phyloP scores from a whole-genome alignment of 2,113 vertebrate species.

The Lota lota region DNA sequence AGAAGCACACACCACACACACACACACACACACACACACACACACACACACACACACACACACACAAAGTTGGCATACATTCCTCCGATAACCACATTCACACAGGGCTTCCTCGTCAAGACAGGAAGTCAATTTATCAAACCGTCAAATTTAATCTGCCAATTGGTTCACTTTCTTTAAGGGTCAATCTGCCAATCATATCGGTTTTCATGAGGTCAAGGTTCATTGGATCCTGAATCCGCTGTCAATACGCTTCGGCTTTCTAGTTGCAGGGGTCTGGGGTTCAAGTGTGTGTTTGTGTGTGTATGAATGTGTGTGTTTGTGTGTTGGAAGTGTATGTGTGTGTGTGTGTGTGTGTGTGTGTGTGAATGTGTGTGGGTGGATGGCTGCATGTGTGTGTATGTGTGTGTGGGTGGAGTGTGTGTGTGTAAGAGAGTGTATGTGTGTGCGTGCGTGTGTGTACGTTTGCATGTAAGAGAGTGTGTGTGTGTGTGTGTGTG shows the following conservation, averaged over 20 bases:
- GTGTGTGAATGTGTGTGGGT: conserved; percentile 5
- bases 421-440: too few species aligned
- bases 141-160: conserved; percentile 9
- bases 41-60: background rate
- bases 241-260: conserved; percentile 6
- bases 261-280: background rate
- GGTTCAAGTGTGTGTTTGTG: background rate
- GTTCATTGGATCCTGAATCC: conserved; percentile 4
- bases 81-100: conserved; percentile 1
- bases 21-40: background rate
- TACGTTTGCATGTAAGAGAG: too few species aligned
- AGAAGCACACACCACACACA: background rate
- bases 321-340: background rate
- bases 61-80: background rate
- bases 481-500: background rate
- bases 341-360: conserved; percentile 5
- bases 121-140: conserved; percentile 11
- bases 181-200: conserved; percentile 21
- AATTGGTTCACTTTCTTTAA: conserved; percentile 4
- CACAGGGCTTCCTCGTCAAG: background rate
- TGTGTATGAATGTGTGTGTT: conserved; percentile 7
- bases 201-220: conserved; percentile 11
- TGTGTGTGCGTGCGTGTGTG: too few species aligned
- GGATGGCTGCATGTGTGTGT: background rate
- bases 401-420: too few species aligned